A percentile compares a stretch with the other conserved stretches of the same genome.
Conservation (phyloP, 2,113 vertebrate genomes). For the Holacanthus passer region DNA sequence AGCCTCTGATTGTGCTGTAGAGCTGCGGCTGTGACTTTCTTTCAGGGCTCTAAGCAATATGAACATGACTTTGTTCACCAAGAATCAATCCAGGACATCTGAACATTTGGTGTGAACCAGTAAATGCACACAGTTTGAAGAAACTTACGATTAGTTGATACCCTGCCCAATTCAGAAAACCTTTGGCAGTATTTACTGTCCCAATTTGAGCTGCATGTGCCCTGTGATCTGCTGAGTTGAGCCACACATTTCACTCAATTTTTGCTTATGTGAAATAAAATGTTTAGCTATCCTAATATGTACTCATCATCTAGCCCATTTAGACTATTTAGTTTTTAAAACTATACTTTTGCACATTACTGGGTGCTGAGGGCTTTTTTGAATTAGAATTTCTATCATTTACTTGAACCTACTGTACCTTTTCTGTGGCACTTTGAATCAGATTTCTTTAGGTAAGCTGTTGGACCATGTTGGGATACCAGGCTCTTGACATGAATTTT, state of each 20-base stretch:
- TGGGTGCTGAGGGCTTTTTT: constrained; percentile 17
- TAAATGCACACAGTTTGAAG: constrained; percentile 9
- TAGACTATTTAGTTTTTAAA: constrained; percentile 30
- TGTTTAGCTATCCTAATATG: constrained; percentile 8
- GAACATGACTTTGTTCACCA: constrained; percentile 9
- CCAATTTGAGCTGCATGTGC: constrained; percentile 16
- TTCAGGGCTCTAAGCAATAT: constrained; percentile 7
- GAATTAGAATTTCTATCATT: constrained; percentile 15
- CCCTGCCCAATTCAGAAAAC: not conserved
- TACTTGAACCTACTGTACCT: constrained; percentile 63
- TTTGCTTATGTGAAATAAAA: constrained; percentile 6
- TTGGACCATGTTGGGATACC: constrained; percentile 32
- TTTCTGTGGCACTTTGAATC: constrained; percentile 67
- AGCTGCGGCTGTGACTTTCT: constrained; percentile 11
- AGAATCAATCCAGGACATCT: constrained; percentile 6
- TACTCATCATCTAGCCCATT: constrained; percentile 24
- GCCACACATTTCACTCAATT: constrained; percentile 48
- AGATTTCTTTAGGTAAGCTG: constrained; percentile 35
- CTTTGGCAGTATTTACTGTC: constrained; percentile 1
- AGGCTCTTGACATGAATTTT: not conserved
- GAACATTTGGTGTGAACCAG: constrained; percentile 4
- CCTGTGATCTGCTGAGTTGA: constrained; percentile 62
- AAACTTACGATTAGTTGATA: not conserved
- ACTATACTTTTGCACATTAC: constrained; percentile 60
- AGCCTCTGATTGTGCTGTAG: not conserved